Conservation (phyloP, 2,888 invertebrate species). For the Agrotis segetum region DNA sequence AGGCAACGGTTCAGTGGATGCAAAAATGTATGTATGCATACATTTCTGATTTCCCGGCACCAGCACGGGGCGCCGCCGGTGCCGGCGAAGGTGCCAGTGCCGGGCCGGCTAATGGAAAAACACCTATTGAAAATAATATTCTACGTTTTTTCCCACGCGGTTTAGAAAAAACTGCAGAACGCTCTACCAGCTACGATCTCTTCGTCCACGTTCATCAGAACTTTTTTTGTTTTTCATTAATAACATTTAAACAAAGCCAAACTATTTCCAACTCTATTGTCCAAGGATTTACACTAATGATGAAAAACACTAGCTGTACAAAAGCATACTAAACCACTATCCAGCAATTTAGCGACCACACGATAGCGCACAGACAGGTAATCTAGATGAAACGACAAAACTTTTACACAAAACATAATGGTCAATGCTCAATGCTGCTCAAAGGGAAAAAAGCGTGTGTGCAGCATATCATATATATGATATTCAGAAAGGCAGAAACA, state of each 20-base stretch:
- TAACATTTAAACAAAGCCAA: background rate
- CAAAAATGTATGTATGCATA: no score
- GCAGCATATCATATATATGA: constrained; percentile 51
- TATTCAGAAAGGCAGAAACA: constrained; percentile 51
- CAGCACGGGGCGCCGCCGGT: no score
- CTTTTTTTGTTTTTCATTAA: background rate
- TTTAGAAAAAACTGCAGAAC: background rate
- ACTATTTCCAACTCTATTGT: background rate
- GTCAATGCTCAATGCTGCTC: constrained; percentile 41
- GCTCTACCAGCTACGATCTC: background rate
- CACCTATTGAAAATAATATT: no score
- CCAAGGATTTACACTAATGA: constrained; percentile 2
- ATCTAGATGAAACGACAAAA: constrained; percentile 34
- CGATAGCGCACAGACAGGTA: constrained; percentile 4
- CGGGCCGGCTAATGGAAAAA: no score
- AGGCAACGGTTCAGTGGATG: no score
- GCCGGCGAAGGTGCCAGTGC: no score
- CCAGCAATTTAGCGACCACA: background rate
- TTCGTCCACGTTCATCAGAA: background rate
- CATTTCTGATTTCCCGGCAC: no score
- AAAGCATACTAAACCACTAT: background rate
- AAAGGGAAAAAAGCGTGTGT: constrained; percentile 51
- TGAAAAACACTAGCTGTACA: background rate
- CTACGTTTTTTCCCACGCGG: no score
- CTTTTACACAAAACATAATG: constrained; percentile 42